These are phyloP conservation scores for Epinotia ramella DNA, from an alignment of 2,888 invertebrate species.

Conservation along the genomic window DNA sequence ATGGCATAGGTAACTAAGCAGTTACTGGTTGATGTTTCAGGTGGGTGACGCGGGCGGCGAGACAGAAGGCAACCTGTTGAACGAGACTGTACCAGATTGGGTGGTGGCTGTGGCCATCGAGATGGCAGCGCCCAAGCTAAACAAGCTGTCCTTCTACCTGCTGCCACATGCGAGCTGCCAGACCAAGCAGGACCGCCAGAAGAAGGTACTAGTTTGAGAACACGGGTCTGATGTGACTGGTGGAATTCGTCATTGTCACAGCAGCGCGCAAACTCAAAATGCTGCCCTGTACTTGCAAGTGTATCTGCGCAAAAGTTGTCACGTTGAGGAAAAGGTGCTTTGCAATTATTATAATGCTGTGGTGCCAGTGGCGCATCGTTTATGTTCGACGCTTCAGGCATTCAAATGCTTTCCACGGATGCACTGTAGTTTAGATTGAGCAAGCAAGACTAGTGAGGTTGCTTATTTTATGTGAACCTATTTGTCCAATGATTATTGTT, in stretches of 20 bases:
- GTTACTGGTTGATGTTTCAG: slow-evolving; percentile 67
- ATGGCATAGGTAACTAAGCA: too few relatives aligned
- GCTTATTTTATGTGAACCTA: too few relatives aligned
- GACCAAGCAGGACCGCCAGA: slow-evolving; percentile 89
- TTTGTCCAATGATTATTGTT: background rate
- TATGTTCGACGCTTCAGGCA: too few relatives aligned
- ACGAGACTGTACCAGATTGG: slow-evolving; percentile 98
- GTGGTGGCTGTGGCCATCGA: slow-evolving; percentile 97
- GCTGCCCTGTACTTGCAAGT: too few relatives aligned
- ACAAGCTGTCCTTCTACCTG: slow-evolving; percentile 98
- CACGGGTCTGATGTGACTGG: background rate
- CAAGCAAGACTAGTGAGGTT: too few relatives aligned
- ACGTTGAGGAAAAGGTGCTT: too few relatives aligned
- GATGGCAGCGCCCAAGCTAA: slow-evolving; percentile 97
- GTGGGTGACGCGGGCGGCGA: slow-evolving; percentile 98
- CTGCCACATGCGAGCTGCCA: slow-evolving; percentile 94
- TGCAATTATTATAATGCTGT: too few relatives aligned
- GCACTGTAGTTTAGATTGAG: too few relatives aligned
- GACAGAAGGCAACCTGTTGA: slow-evolving; percentile 95
- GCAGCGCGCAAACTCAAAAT: too few relatives aligned
- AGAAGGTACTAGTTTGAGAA: slow-evolving; percentile 87
- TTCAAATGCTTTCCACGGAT: too few relatives aligned
- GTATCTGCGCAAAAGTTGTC: too few relatives aligned
- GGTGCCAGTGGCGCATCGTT: too few relatives aligned
- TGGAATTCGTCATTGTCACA: background rate